Evolutionary conservation across 2,888 invertebrate species (phyloP), one percentile per base, ranked within the genome.

Genomic region (Drosophila mulleri): DNA sequence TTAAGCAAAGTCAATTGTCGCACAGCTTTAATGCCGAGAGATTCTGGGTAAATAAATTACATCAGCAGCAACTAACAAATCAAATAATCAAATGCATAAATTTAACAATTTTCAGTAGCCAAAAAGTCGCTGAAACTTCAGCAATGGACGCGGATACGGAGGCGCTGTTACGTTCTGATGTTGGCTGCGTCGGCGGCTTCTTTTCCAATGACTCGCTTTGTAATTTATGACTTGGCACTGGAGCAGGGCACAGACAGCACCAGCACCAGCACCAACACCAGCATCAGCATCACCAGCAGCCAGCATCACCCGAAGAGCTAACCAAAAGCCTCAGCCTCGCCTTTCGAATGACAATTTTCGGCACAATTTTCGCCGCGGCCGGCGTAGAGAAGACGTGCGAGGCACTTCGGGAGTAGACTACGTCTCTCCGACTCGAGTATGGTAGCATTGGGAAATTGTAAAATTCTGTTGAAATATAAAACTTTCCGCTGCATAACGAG

Each of bases 401-500:
- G 20, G 23, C 16, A 44, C 44, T 20, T 45, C 20, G 18, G 18
- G 12, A 12, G 18, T 37, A 37, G 44, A 41, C n/a, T 16, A 5
- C 47, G 42, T 48, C 44, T 20, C 53, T 26, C 18, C 12, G 23
- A 12, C 58, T 42, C 39, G 62, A 26, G 66, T 53, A 37, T 69
- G 61, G 64, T 57, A 64, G 69, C 57, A 66, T 66, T 64, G 73
- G 79, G 71, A 82, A 80, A 88, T 90, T 90, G 84, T 78, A 77
- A 85, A 88, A 83, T 87, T 81, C 84, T 80, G 86, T 82, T 82
- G 90, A 90, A 91, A 91, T 83, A 86, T 84, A 91, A 91, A 91
- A 91, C 89, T 91, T 90, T 89, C 79, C 82, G 88, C 91, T 91
- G 91, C 91, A 92, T 87, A 86, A 85, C 86, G 82, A 91, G 91